phyloP scores from a whole-genome alignment of 2,888 invertebrate genomes.

The Melikaiella ostensackeni region DNA sequence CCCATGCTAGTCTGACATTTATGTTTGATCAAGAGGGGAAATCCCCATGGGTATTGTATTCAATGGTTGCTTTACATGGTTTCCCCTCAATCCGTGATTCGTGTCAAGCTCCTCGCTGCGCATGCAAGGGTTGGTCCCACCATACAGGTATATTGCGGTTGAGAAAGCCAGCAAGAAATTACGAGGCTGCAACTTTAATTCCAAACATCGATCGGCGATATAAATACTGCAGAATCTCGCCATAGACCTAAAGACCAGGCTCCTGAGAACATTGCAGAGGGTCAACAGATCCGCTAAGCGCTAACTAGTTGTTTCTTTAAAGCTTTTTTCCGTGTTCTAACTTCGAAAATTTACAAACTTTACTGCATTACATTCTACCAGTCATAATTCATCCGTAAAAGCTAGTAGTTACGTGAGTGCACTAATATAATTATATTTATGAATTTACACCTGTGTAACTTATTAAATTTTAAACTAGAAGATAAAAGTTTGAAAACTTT shows the following conservation, averaged over 20 bases:
- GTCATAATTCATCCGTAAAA: neutral
- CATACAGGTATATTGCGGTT: constrained; percentile 47
- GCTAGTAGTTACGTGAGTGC: neutral
- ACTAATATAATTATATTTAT: neutral
- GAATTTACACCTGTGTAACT: too few species aligned
- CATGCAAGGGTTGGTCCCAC: constrained; percentile 25
- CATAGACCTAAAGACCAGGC: constrained; percentile 54
- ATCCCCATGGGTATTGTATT: constrained; percentile 22
- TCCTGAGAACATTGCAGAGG: constrained; percentile 37
- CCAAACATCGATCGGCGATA: constrained; percentile 66
- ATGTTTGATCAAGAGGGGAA: constrained; percentile 30
- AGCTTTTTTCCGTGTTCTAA: neutral
- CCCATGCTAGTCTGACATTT: constrained; percentile 13
- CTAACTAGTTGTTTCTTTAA: neutral
- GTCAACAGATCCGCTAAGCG: constrained; percentile 19
- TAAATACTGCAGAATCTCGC: constrained; percentile 66
- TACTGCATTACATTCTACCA: neutral
- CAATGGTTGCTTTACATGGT: constrained; percentile 35
- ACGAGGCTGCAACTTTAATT: constrained; percentile 66
- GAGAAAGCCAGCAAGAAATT: constrained; percentile 61
- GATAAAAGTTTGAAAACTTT: neutral
- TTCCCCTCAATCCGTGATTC: constrained; percentile 26
- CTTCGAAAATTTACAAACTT: neutral
- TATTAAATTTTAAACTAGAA: neutral
- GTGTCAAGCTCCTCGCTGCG: constrained; percentile 33